Evolutionary conservation across 2,113 vertebrate genomes (phyloP).

Genomic region (Melanocharis versteri): DNA sequence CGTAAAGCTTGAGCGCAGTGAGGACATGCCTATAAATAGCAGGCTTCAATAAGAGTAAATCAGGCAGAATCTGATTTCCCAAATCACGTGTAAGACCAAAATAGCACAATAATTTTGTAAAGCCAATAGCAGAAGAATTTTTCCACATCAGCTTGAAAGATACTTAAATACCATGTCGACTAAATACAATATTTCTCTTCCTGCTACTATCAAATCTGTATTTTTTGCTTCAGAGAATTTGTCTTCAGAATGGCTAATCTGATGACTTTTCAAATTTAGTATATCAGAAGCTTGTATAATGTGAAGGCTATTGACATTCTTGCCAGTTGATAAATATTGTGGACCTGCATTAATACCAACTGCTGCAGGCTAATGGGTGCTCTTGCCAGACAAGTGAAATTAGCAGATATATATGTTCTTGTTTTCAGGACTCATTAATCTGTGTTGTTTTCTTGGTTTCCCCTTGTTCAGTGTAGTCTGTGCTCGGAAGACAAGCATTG

Average conservation of each 20-base stretch:
- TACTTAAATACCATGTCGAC: neutral
- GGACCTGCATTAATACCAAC: neutral
- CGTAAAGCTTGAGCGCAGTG: neutral
- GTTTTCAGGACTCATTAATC: constrained; percentile 40
- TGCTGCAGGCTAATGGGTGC: neutral
- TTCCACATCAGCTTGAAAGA: neutral
- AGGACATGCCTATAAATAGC: neutral
- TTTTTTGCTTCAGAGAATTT: neutral
- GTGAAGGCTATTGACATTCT: neutral
- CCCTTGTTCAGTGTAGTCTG: neutral
- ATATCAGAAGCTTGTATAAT: neutral
- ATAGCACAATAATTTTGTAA: constrained; percentile 31
- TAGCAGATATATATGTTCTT: neutral
- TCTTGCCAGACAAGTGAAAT: neutral
- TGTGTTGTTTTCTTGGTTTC: neutral
- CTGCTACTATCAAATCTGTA: neutral
- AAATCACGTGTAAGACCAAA: neutral
- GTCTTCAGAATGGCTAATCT: neutral
- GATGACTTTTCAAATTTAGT: neutral
- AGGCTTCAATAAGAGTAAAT: neutral
- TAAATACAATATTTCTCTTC: neutral
- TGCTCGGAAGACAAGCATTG: neutral
- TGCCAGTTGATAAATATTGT: neutral
- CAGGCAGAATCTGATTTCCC: neutral
- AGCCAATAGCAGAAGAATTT: neutral